Evolutionary conservation across 2,113 vertebrate species (phyloP).

Genomic region (Centrocercus urophasianus): DNA sequence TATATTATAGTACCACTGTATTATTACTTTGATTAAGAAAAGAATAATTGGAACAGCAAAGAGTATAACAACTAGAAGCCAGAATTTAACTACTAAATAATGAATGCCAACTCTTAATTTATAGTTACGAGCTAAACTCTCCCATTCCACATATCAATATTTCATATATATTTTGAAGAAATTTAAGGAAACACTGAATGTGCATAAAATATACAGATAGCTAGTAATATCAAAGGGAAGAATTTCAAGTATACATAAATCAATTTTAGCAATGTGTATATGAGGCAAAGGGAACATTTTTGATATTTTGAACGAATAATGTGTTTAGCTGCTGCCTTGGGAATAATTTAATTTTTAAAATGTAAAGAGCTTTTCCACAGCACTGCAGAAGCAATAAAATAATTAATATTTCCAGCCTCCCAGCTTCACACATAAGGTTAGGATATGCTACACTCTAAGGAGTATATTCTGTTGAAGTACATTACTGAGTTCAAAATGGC

Average conservation of each 20-base stretch:
- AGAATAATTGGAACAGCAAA: slow-evolving; percentile 36
- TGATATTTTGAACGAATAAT: background rate
- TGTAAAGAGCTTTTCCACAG: background rate
- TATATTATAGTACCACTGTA: background rate
- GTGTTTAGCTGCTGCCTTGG: background rate
- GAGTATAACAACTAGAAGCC: background rate
- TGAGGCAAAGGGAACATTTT: background rate
- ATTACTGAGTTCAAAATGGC: background rate
- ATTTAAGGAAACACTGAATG: slow-evolving; percentile 29
- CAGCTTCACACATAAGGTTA: background rate
- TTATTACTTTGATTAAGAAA: slow-evolving; percentile 22
- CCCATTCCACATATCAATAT: slow-evolving; percentile 45
- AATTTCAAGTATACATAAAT: slow-evolving; percentile 20
- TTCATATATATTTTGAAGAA: slow-evolving; percentile 47
- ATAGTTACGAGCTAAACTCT: slow-evolving; percentile 47
- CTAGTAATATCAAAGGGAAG: slow-evolving; percentile 14
- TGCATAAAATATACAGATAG: slow-evolving; percentile 9
- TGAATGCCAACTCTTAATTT: slow-evolving; percentile 52
- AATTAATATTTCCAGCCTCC: background rate
- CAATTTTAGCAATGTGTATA: background rate
- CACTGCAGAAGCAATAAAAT: background rate
- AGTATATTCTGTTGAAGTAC: background rate
- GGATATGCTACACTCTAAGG: background rate
- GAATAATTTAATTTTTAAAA: slow-evolving; percentile 36
- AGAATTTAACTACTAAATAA: slow-evolving; percentile 53